These are phyloP conservation scores for Pygoscelis antarcticus DNA, from an alignment of 2,113 vertebrate species.

Conservation along the genomic window DNA sequence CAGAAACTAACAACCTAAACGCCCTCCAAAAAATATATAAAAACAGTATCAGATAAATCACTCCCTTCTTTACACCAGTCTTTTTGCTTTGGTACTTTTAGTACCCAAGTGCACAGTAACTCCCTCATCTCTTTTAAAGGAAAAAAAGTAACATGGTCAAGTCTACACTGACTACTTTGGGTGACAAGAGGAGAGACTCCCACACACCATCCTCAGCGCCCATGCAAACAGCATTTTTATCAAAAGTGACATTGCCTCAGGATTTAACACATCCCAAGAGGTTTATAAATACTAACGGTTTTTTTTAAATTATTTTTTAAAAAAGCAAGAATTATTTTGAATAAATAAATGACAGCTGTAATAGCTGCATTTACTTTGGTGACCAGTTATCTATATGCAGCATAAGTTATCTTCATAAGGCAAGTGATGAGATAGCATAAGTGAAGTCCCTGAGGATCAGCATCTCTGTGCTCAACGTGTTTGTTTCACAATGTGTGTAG, in stretches of 20 bases:
- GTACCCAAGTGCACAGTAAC: conserved; percentile 28
- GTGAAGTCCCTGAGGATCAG: conserved; percentile 55
- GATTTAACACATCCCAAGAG: conserved; percentile 1
- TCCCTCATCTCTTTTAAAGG: conserved; percentile 5
- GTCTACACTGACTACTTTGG: background rate
- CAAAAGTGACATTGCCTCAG: background rate
- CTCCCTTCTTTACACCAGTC: conserved; percentile 2
- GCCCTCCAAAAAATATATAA: background rate
- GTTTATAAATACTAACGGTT: conserved; percentile 22
- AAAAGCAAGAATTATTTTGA: background rate
- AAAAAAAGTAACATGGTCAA: background rate
- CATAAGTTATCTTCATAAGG: conserved; percentile 38
- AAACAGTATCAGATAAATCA: background rate
- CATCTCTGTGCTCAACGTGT: background rate
- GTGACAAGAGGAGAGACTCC: conserved; percentile 4
- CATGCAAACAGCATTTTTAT: background rate
- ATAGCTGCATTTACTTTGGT: conserved; percentile 19
- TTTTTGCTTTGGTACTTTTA: conserved; percentile 16
- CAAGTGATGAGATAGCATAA: conserved; percentile 26
- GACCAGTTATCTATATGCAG: background rate
- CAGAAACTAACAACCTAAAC: background rate
- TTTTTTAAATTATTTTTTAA: background rate
- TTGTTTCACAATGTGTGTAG: background rate
- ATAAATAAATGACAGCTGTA: conserved; percentile 22
- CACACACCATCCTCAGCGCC: background rate